Conservation (phyloP, 92 coral and sea anemone species). For the Porites divaricata region DNA sequence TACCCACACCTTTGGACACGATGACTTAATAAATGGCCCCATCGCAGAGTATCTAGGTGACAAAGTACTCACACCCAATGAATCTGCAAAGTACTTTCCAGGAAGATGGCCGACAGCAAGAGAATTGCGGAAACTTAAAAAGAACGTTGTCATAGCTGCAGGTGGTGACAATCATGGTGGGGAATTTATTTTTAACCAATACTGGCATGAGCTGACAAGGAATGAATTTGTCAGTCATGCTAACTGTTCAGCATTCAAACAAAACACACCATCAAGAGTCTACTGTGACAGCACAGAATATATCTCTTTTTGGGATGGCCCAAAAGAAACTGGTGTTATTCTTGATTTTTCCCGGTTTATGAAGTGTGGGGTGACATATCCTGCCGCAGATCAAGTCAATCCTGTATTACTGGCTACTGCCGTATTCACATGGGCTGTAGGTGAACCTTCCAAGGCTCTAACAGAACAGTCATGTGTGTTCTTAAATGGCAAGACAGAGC, state of each 20-base stretch:
- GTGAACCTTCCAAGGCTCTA: slow-evolving; percentile 67
- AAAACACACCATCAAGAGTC: slow-evolving; percentile 48
- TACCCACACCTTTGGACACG: slow-evolving; percentile 83
- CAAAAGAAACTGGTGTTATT: slow-evolving; percentile 75
- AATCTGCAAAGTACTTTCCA: slow-evolving; percentile 57
- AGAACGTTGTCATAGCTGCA: slow-evolving; percentile 74
- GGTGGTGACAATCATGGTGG: slow-evolving; percentile 72
- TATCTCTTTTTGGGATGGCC: slow-evolving; percentile 88
- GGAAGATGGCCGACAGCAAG: slow-evolving; percentile 80
- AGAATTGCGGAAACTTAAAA: slow-evolving; percentile 66
- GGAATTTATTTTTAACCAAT: slow-evolving; percentile 57
- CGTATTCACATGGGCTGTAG: slow-evolving; percentile 85
- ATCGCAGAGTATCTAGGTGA: slow-evolving; percentile 68
- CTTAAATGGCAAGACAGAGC: slow-evolving; percentile 59
- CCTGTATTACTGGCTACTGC: slow-evolving; percentile 79
- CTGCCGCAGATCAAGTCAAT: slow-evolving; percentile 87
- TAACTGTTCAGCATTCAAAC: slow-evolving; percentile 61
- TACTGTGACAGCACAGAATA: slow-evolving; percentile 92
- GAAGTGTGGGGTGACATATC: slow-evolving; percentile 84
- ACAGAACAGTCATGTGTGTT: slow-evolving; percentile 59
- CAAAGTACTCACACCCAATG: slow-evolving; percentile 81
- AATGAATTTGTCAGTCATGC: slow-evolving; percentile 54
- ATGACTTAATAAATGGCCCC: slow-evolving; percentile 78
- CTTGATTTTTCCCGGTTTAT: slow-evolving; percentile 65
- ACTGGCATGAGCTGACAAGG: slow-evolving; percentile 75